A percentile compares a stretch with the other conserved stretches of the same genome.
Conservation (phyloP, 2,888 invertebrate species). For the Saturnia pavonia region DNA sequence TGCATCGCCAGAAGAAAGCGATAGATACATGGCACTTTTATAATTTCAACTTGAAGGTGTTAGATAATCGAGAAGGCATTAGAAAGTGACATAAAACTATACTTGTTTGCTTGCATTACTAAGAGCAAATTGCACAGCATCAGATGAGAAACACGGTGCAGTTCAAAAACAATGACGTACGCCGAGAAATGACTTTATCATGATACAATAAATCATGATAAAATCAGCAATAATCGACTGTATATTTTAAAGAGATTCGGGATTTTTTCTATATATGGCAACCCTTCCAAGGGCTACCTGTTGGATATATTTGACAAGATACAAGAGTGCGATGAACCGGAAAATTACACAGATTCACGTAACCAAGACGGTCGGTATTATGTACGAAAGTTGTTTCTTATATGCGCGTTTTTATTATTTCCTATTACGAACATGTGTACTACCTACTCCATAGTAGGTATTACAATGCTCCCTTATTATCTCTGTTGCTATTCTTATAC, state of each 20-base stretch:
- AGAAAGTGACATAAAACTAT: no score
- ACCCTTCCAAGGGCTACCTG: constrained; percentile 13
- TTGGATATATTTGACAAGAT: constrained; percentile 25
- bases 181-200: no score
- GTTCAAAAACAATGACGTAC: no score
- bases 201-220: no score
- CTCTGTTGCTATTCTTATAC: no score
- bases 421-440: background rate
- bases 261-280: constrained; percentile 6
- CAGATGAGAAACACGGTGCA: no score
- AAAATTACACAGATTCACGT: constrained; percentile 27
- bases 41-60: no score
- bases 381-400: background rate
- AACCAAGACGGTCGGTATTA: constrained; percentile 12
- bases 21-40: no score
- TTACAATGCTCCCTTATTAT: background rate
- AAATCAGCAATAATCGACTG: background rate
- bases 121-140: no score
- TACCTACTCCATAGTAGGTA: background rate
- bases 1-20: no score
- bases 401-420: background rate
- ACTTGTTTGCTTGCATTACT: no score
- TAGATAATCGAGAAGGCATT: no score
- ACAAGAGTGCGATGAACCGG: constrained; percentile 36
- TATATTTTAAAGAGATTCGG: background rate